Percentiles rank a stretch among this genome's conserved stretches.
Evolutionary conservation across 2,113 vertebrate species (phyloP).

Genomic region (Phyllostomus hastatus): DNA sequence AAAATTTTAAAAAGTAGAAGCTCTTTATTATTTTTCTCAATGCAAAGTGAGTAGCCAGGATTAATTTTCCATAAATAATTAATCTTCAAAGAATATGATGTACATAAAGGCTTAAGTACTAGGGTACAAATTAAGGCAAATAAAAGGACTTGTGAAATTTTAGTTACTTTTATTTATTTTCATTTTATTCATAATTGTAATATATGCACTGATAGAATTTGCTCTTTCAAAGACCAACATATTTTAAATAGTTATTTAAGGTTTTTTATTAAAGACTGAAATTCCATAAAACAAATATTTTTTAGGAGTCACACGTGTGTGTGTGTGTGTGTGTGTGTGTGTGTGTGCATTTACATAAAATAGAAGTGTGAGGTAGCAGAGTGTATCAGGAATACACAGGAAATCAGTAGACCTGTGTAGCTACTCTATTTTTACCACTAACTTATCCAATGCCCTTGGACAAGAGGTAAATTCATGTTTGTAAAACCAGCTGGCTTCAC

Average conservation of each 20-base stretch:
- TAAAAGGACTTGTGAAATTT: background rate
- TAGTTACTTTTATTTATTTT: background rate
- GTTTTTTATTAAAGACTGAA: background rate
- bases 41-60: background rate
- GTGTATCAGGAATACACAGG: background rate
- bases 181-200: background rate
- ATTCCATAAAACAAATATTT: background rate
- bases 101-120: background rate
- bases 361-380: background rate
- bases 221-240: background rate
- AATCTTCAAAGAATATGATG: background rate
- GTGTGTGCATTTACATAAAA: background rate
- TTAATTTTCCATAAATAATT: background rate
- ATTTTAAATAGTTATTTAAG: background rate
- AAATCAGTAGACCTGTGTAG: background rate
- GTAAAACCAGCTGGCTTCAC: background rate
- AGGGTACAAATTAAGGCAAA: background rate
- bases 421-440: background rate
- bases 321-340: background rate
- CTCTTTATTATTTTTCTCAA: background rate
- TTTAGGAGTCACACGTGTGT: background rate
- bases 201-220: background rate
- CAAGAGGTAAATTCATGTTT: background rate
- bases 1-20: background rate
- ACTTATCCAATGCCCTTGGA: background rate